Conservation (phyloP, 2,888 invertebrate genomes). For the Ceratothoa steindachneri region DNA sequence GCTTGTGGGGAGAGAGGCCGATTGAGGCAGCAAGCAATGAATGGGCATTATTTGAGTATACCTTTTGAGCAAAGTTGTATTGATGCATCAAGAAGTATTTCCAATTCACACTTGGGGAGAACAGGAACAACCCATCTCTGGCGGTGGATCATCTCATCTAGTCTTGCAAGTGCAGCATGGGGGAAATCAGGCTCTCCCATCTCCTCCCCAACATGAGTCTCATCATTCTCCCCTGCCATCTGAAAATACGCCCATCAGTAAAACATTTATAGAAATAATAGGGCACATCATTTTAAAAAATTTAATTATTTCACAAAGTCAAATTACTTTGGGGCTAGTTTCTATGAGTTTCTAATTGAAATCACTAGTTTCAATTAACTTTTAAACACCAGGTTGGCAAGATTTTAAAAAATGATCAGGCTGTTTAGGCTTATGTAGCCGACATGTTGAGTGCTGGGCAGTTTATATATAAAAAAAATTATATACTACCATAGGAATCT, state of each 20-base stretch:
- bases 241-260: not conserved
- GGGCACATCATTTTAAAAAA: not conserved
- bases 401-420: no score
- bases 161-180: conserved; percentile 73
- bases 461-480: no score
- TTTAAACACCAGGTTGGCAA: no score
- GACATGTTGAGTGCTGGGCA: no score
- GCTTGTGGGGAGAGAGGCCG: no score
- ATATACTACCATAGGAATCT: no score
- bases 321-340: no score
- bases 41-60: no score
- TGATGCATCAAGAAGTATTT: conserved; percentile 81
- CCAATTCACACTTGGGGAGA: conserved; percentile 90
- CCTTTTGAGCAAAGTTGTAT: conserved; percentile 81
- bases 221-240: conserved; percentile 36
- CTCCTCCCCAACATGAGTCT: conserved; percentile 33
- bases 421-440: no score
- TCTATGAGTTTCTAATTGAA: no score
- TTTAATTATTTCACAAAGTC: not conserved
- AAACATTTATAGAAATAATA: not conserved
- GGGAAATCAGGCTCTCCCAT: conserved; percentile 69
- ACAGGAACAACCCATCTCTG: conserved; percentile 97
- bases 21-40: no score
- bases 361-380: no score
- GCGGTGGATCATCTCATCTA: conserved; percentile 94